Evolutionary conservation across 2,797 vertebrate species (phyloP), one percentile per base, ranked within the genome.

Genomic region (Enteromius viviparus): DNA sequence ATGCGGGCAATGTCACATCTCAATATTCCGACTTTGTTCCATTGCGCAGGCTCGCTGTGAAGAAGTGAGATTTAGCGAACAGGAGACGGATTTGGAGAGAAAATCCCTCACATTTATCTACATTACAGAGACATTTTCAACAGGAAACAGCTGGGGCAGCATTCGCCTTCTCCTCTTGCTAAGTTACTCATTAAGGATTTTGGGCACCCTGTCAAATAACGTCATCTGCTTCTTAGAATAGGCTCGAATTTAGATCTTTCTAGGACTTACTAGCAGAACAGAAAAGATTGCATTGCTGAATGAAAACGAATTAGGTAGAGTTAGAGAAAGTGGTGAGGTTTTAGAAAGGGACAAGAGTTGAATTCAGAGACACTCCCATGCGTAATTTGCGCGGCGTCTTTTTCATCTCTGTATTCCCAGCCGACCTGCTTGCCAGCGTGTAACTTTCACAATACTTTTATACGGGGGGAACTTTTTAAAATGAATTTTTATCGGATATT

Each of bases 61-160:
- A 97, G 97, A 97, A 97, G 97, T 97, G 97, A 97, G 97, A 97
- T 98, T 98, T 97, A 97, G 97, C 96, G 96, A 97, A 97, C 96
- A 97, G 96, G 96, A 98, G 96, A 97, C 96, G 97, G 97, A 98
- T 98, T 98, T 98, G 98, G 96, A 97, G 96, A 98, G 97, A 98
- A 98, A 95, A 95, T 95, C 97, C 97, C 97, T 98, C 97, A 98
- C 98, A 99, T 99, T 98, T 97, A 98, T 98, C 97, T 98, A 97
- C 96, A 98, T 97, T 98, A 98, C 96, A 97, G 96, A 97, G 97
- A 97, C 96, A 97, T 97, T 96, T 97, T 97, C 96, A 97, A 98
- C 97, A 98, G 97, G 97, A 99, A 98, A 98, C 98, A 98, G 97
- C 97, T 98, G 97, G 96, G 95, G 94, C 96, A 96, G 96, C 95